Evolutionary conservation across 1,140 invertebrate species (phyloP).

Genomic region (Mizuhopecten yessoensis): DNA sequence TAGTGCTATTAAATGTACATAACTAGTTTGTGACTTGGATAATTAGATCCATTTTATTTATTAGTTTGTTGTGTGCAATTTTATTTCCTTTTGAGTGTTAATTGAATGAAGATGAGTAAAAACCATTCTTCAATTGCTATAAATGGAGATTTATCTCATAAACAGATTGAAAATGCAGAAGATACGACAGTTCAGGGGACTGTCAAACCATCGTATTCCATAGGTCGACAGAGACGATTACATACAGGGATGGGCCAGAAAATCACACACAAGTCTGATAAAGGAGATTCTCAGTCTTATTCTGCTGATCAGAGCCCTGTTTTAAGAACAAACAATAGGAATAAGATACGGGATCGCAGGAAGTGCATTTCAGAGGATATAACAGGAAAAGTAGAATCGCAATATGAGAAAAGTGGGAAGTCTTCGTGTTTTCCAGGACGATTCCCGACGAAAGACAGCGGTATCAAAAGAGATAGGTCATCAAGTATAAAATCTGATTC

Average conservation of each 20-base stretch:
- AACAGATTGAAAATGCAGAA: conserved; percentile 58
- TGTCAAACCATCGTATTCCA: conserved; percentile 41
- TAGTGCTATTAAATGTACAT: background rate
- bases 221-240: conserved; percentile 58
- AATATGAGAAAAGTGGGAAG: conserved; percentile 55
- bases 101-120: conserved; percentile 53
- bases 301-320: conserved; percentile 59
- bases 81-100: conserved; percentile 40
- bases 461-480: conserved; percentile 50
- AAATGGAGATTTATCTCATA: conserved; percentile 61
- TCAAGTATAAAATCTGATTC: conserved; percentile 53
- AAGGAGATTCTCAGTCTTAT: conserved; percentile 54
- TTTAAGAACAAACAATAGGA: conserved; percentile 53
- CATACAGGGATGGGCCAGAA: conserved; percentile 65
- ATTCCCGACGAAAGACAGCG: conserved; percentile 11
- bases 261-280: conserved; percentile 51
- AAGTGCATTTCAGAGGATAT: conserved; percentile 62
- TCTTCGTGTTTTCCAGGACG: conserved; percentile 43
- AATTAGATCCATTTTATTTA: conserved; percentile 35
- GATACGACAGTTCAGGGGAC: conserved; percentile 55
- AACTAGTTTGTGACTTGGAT: conserved; percentile 31
- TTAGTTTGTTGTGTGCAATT: conserved; percentile 34
- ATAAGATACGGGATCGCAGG: conserved; percentile 50
- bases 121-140: conserved; percentile 40
- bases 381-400: conserved; percentile 53